Evolutionary conservation across 2,888 invertebrate genomes (phyloP), one percentile per base, ranked within the genome.

Genomic region (Rotaria magnacalcarata): DNA sequence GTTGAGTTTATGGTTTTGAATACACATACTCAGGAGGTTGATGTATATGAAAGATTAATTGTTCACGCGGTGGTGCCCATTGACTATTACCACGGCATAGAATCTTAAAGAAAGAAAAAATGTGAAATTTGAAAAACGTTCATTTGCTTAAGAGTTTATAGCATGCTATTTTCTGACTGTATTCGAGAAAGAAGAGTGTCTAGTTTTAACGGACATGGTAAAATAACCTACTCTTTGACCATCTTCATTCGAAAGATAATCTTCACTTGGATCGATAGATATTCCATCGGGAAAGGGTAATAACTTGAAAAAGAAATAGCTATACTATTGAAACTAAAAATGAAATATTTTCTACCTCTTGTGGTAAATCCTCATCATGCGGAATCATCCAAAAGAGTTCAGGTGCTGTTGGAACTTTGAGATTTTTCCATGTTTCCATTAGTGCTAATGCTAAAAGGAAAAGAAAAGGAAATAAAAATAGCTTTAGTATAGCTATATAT

Each of bases 231-330:
- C 89, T 85, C 88, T 87, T 80, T 85, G 54, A 47, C 86, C 87
- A 85, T 86, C 87, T 84, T 88, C 88, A 47, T 89, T 89, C 88
- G 67, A 67, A 34, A 92, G 92, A 87, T 93, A 93, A 11, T 91
- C 91, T 88, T 93, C 94, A 90, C 94, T 94, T 0, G 94, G 93
- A 90, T 93, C 93, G 11, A 94, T 92, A 0, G 94, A 93, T 92
- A 93, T 93, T 89, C 94, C 94, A 88, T 93, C 93, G 24, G 95
- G 95, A 89, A 95, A 90, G 2, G 95, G 95, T 86, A 95, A 91
- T 84, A 95, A 91, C 91, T 94, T 88, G 3, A 89, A 88, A 86
- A 88, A 87, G 87, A 84, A 87, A 87, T 87, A 58, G 85, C 84
- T 2, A 24, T 34, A 34, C 34, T 34, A 34, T 34, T 34, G 34